Evolutionary conservation across 35 echinoderm and acorn worm species (phyloP).

Genomic region (Hemicentrotus pulcherrimus): DNA sequence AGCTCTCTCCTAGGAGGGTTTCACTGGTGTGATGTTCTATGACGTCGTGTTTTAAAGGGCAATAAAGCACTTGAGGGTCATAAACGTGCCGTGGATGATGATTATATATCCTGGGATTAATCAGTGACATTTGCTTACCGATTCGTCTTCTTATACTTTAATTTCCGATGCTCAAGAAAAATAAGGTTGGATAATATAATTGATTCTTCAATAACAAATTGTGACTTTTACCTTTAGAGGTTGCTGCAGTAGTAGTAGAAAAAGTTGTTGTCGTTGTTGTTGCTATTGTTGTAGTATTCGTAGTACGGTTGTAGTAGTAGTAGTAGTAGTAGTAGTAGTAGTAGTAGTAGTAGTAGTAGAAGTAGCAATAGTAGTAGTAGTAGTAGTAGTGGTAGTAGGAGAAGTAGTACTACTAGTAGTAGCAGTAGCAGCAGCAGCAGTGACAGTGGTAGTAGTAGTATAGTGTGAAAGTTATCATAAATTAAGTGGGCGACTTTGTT

Average conservation of each 20-base stretch:
- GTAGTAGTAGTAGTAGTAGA: slow-evolving; percentile 28
- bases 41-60: slow-evolving; percentile 9
- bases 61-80: neutral
- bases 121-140: neutral
- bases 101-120: neutral
- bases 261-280: too few species aligned
- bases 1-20: neutral
- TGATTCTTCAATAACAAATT: neutral
- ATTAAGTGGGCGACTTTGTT: neutral
- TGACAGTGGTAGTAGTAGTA: neutral
- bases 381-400: neutral
- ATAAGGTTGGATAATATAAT: neutral
- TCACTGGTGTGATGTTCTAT: neutral
- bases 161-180: neutral
- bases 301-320: neutral
- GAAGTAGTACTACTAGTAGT: slow-evolving; percentile 23
- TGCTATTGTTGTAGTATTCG: neutral
- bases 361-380: neutral
- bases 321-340: slow-evolving; percentile 33
- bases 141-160: neutral
- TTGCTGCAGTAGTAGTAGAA: neutral
- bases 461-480: neutral
- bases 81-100: neutral
- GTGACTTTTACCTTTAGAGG: neutral
- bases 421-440: neutral